phyloP scores from a whole-genome alignment of 2,797 vertebrate species.

The Aeoliscus strigatus region DNA sequence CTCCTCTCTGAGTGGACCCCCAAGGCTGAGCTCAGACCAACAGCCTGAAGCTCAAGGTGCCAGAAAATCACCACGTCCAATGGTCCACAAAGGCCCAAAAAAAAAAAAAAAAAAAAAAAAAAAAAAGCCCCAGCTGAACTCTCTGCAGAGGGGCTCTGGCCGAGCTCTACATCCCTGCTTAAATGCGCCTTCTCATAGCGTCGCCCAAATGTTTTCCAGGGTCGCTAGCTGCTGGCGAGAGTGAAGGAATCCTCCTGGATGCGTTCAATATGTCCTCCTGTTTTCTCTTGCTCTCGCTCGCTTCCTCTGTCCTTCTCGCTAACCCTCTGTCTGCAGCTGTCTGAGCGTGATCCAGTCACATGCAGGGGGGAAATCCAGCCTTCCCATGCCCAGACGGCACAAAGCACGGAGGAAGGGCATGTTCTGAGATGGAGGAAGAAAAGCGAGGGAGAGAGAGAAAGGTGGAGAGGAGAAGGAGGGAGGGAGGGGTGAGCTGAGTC shows the following conservation, averaged over 20 bases:
- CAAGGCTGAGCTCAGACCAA: slow-evolving; percentile 58
- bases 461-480: slow-evolving; percentile 14
- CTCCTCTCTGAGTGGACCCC: slow-evolving; percentile 69
- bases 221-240: slow-evolving; percentile 20
- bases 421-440: slow-evolving; percentile 29
- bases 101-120: too few species aligned
- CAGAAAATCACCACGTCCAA: slow-evolving; percentile 13
- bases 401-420: slow-evolving; percentile 35
- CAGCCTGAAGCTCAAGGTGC: slow-evolving; percentile 32
- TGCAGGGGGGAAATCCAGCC: slow-evolving; percentile 38
- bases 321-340: slow-evolving; percentile 23
- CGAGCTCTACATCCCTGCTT: slow-evolving; percentile 42
- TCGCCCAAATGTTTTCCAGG: slow-evolving; percentile 48
- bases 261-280: slow-evolving; percentile 40
- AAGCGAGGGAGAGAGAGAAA: slow-evolving; percentile 26
- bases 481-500: slow-evolving; percentile 37
- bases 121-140: slow-evolving; percentile 32
- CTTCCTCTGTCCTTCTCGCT: slow-evolving; percentile 20
- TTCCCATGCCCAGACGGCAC: slow-evolving; percentile 34
- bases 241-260: slow-evolving; percentile 56
- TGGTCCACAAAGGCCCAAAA: slow-evolving; percentile 4
- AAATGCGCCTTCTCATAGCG: slow-evolving; percentile 45
- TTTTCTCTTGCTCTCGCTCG: slow-evolving; percentile 10
- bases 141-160: slow-evolving; percentile 45
- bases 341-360: slow-evolving; percentile 34